phyloP scores from a whole-genome alignment of 92 coral and sea anemone species.

The Phenganax marumi region DNA sequence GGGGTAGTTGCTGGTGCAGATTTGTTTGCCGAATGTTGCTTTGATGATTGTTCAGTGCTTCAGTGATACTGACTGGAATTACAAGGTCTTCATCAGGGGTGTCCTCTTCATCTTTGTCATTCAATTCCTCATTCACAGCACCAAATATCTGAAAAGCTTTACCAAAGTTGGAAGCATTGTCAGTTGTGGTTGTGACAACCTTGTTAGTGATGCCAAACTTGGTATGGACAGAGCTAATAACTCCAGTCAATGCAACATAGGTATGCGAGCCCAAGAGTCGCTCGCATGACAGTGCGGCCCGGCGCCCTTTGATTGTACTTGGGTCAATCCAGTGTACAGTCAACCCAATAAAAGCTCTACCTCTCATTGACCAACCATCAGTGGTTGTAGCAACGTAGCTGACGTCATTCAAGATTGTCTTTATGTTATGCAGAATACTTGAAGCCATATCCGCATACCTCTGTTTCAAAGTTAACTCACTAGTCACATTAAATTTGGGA shows the following conservation, averaged over 20 bases:
- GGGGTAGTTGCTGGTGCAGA: constrained; percentile 5
- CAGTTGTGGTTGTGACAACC: constrained; percentile 11
- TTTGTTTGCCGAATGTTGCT: background rate
- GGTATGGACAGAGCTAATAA: background rate
- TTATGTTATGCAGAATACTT: background rate
- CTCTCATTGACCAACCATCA: constrained; percentile 2
- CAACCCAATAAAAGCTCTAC: constrained; percentile 1
- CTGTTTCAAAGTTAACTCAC: background rate
- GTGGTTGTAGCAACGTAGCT: constrained; percentile 9
- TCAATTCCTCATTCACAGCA: background rate
- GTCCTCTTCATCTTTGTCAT: background rate
- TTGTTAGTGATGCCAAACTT: background rate
- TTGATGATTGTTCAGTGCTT: constrained; percentile 6
- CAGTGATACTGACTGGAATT: background rate
- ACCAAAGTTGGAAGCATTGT: constrained; percentile 18
- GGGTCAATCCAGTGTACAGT: constrained; percentile 8
- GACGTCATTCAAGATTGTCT: constrained; percentile 11
- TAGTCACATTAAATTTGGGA: background rate
- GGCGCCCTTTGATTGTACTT: background rate
- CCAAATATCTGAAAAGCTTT: constrained; percentile 9
- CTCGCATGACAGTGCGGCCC: constrained; percentile 5
- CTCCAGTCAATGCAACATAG: background rate
- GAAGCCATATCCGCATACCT: background rate
- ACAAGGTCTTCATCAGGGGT: background rate
- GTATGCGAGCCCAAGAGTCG: constrained; percentile 12